A percentile compares a stretch with the other conserved stretches of the same genome.
phyloP scores from a whole-genome alignment of 2,797 vertebrate species.

The Pogoniulus pusillus region DNA sequence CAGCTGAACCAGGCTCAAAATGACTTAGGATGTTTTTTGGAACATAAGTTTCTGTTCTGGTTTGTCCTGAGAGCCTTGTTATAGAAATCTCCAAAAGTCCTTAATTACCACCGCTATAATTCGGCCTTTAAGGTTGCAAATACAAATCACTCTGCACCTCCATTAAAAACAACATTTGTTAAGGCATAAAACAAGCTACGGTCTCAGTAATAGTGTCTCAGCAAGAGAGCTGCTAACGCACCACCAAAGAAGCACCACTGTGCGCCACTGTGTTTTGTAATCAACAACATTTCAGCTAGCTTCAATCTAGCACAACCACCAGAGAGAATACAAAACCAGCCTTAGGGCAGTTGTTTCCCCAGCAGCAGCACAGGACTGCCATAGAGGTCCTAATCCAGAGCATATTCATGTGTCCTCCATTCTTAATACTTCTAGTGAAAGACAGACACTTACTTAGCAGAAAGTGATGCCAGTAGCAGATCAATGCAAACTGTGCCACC shows the following conservation, averaged over 20 bases:
- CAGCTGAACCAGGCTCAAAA: not conserved
- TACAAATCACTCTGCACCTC: rapidly evolving
- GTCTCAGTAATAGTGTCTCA: not conserved
- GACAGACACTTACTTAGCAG: not conserved
- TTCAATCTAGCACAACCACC: too few species aligned
- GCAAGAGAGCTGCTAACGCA: not conserved
- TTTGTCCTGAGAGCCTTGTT: not conserved
- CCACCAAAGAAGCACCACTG: not conserved
- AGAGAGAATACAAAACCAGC: not conserved
- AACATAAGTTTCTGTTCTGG: not conserved
- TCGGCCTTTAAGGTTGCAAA: not conserved
- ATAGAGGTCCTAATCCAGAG: not conserved
- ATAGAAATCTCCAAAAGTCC: not conserved
- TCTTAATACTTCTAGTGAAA: not conserved
- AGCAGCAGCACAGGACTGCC: not conserved
- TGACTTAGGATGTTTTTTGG: not conserved
- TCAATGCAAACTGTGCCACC: not conserved
- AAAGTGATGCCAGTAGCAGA: not conserved
- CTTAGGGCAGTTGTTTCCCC: not conserved
- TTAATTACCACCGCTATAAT: not conserved
- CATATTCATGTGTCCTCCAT: not conserved
- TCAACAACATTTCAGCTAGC: too few species aligned
- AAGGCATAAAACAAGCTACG: not conserved
- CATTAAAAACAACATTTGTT: not conserved
- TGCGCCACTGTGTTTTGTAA: too few species aligned